Conservation (phyloP, 2,113 vertebrate genomes). For the Cottus gobio region DNA sequence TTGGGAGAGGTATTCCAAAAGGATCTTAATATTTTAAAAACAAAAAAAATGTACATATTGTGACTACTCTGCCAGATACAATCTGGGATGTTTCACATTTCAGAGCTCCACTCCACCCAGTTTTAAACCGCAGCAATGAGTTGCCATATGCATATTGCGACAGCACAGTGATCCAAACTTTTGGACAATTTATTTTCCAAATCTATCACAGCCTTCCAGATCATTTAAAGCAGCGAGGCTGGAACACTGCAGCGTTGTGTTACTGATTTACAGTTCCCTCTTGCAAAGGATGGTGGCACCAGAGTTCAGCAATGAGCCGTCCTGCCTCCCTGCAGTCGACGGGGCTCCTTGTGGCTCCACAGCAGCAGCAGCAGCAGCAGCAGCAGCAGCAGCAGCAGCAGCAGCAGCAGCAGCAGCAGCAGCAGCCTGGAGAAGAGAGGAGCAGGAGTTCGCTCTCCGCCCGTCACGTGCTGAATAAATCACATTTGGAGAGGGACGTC, state of each 20-base stretch:
- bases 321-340: slow-evolving; percentile 29
- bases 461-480: slow-evolving; percentile 82
- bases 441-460: slow-evolving; percentile 60
- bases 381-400: slow-evolving; percentile 23
- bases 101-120: neutral
- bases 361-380: slow-evolving; percentile 24
- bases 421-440: slow-evolving; percentile 7
- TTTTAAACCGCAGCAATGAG: neutral
- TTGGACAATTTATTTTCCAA: neutral
- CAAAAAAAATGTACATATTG: neutral
- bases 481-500: slow-evolving; percentile 70
- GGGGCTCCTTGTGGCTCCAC: slow-evolving; percentile 53
- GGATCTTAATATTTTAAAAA: neutral
- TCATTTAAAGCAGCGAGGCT: neutral
- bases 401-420: slow-evolving; percentile 17
- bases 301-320: slow-evolving; percentile 73
- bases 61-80: neutral
- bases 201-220: neutral
- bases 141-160: neutral
- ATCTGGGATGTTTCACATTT: slow-evolving; percentile 4
- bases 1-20: neutral
- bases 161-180: neutral
- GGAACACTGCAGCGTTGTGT: neutral
- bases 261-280: slow-evolving; percentile 66
- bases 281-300: slow-evolving; percentile 81